Evolutionary conservation across 1,140 invertebrate genomes (phyloP).

Genomic region (Eulimnadia texana): DNA sequence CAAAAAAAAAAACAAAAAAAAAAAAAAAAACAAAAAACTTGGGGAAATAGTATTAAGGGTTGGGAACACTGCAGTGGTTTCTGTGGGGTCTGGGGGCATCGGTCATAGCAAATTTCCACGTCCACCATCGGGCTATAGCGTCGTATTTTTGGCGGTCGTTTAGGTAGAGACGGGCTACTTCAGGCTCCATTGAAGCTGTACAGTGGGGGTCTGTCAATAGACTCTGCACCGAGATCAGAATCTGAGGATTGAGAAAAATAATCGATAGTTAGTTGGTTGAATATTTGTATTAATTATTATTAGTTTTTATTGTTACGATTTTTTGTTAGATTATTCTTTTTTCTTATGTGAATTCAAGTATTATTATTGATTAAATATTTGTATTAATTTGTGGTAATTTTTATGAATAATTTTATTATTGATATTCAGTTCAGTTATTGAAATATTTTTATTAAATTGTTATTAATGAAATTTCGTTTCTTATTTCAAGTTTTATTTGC

Average conservation of each 20-base stretch:
- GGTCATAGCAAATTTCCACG: constrained; percentile 84
- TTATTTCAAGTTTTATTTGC: background rate
- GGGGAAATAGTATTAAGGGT: no score
- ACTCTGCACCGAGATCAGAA: constrained; percentile 78
- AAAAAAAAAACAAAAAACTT: background rate
- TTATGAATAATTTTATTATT: no score
- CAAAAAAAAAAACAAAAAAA: background rate
- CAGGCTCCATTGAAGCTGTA: constrained; percentile 80
- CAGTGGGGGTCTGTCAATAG: constrained; percentile 84
- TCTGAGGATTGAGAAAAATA: constrained; percentile 22
- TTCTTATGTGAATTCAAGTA: no score
- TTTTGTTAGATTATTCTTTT: no score
- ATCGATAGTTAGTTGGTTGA: background rate
- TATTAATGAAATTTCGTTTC: no score
- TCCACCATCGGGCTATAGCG: constrained; percentile 68
- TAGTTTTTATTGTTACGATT: no score
- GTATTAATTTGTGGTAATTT: no score
- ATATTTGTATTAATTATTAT: constrained; percentile 11
- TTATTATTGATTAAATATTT: no score
- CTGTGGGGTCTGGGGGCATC: constrained; percentile 39
- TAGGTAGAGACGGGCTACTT: constrained; percentile 63
- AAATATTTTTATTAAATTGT: no score
- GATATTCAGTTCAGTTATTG: no score
- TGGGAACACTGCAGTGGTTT: no score
- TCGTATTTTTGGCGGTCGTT: constrained; percentile 62